Evolutionary conservation across 2,888 invertebrate genomes (phyloP).

Genomic region (Mesorhabditis belari): DNA sequence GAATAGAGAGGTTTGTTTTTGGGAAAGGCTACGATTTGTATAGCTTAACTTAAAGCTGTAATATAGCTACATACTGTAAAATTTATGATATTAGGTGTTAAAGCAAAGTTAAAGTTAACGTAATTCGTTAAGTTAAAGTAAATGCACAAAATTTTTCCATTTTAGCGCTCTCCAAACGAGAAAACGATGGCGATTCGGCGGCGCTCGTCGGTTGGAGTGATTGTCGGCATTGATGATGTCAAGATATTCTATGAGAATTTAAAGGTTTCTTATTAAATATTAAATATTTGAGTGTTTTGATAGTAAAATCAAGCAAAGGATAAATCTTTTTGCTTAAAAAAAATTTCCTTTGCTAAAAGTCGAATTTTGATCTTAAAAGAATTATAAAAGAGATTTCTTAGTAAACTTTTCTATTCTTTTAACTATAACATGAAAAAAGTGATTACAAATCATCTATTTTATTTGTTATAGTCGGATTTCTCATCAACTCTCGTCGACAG

Average conservation of each 20-base stretch:
- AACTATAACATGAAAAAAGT: no score
- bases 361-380: no score
- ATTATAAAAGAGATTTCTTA: neutral
- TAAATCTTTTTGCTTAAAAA: neutral
- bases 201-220: neutral
- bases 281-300: no score
- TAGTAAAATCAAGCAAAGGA: neutral
- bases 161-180: neutral
- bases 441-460: neutral
- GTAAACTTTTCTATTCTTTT: no score
- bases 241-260: neutral
- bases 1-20: neutral
- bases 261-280: no score
- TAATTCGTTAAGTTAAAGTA: no score
- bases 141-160: neutral
- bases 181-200: neutral
- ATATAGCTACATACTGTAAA: neutral
- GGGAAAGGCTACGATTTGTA: neutral
- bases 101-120: neutral
- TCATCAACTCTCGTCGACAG: constrained; percentile 31
- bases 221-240: neutral
- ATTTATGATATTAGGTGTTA: neutral
- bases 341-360: no score
- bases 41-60: neutral
- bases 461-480: constrained; percentile 15